Percentiles rank a stretch among this genome's conserved stretches.
phyloP scores from a whole-genome alignment of 2,888 invertebrate species.

The Orthonychiurus folsomi region DNA sequence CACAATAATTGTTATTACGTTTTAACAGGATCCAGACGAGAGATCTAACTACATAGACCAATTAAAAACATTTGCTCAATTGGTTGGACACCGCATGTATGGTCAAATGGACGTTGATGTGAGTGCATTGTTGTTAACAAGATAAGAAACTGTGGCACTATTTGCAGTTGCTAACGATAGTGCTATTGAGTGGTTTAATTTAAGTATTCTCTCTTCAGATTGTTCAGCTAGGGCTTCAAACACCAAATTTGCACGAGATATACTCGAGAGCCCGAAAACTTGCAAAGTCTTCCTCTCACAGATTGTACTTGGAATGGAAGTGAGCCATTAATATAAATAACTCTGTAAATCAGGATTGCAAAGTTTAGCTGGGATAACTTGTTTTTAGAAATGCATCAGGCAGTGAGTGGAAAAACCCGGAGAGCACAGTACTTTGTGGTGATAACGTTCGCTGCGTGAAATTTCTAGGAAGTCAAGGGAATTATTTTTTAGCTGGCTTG shows the following conservation, averaged over 20 bases:
- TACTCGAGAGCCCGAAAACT: slow-evolving; percentile 50
- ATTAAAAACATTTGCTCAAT: slow-evolving; percentile 54
- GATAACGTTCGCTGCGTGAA: slow-evolving; percentile 34
- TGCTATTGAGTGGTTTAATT: too few relatives aligned
- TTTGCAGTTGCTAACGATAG: too few relatives aligned
- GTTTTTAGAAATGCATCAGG: slow-evolving; percentile 12
- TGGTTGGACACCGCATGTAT: slow-evolving; percentile 55
- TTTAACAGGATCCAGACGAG: slow-evolving; percentile 49
- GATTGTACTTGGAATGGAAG: slow-evolving; percentile 57
- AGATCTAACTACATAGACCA: slow-evolving; percentile 48
- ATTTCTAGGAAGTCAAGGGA: slow-evolving; percentile 48
- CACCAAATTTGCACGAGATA: slow-evolving; percentile 53
- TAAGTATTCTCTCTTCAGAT: too few relatives aligned
- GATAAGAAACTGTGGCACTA: too few relatives aligned
- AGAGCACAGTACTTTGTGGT: slow-evolving; percentile 31
- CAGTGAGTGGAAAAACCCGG: slow-evolving; percentile 35
- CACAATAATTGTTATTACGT: slow-evolving; percentile 31
- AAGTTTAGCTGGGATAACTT: not conserved
- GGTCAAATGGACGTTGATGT: slow-evolving; percentile 55
- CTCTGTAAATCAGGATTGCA: not conserved
- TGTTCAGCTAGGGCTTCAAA: slow-evolving; percentile 60
- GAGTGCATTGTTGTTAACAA: too few relatives aligned
- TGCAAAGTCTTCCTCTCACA: slow-evolving; percentile 48
- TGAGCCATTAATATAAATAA: slow-evolving; percentile 44
- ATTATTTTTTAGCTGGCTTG: slow-evolving; percentile 49